A percentile compares a stretch with the other conserved stretches of the same genome.
Evolutionary conservation across 2,888 invertebrate genomes (phyloP).

Genomic region (Orchesellides sinensis): DNA sequence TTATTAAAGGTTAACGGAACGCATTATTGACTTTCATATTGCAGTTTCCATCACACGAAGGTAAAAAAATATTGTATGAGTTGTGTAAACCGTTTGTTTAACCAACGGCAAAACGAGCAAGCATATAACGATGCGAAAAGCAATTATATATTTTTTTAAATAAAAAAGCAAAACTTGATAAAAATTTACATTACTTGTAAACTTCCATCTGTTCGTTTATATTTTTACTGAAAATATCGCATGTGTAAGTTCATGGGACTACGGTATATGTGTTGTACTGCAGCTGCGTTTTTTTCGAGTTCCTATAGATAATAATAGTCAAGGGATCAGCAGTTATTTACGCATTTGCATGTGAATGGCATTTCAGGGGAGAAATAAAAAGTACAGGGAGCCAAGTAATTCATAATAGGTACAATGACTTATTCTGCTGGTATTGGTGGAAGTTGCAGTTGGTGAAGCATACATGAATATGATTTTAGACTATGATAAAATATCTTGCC

Average conservation of each 20-base stretch:
- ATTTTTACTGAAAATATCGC: too few species aligned
- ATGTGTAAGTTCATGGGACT: too few species aligned
- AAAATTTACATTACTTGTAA: slow-evolving; percentile 33
- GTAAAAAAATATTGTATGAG: too few species aligned
- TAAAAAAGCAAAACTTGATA: slow-evolving; percentile 24
- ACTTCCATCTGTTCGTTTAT: not conserved
- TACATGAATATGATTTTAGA: too few species aligned
- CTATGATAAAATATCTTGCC: too few species aligned
- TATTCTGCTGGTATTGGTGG: too few species aligned
- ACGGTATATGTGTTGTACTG: too few species aligned
- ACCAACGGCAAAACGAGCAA: not conserved
- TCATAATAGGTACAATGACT: too few species aligned
- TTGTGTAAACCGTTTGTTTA: slow-evolving; percentile 14
- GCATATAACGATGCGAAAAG: slow-evolving; percentile 13
- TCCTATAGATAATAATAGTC: not conserved
- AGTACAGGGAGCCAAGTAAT: too few species aligned
- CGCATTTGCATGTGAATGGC: not conserved
- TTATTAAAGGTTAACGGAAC: slow-evolving; percentile 36
- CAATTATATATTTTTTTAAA: slow-evolving; percentile 36
- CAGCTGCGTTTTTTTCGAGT: not conserved
- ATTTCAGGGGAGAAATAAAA: not conserved
- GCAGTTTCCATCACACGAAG: slow-evolving; percentile 16
- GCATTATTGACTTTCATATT: slow-evolving; percentile 50
- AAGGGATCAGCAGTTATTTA: not conserved
- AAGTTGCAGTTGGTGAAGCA: too few species aligned